Percentiles rank a stretch among this genome's conserved stretches.
phyloP scores from a whole-genome alignment of 2,797 vertebrate genomes.

The Lindbergichthys nudifrons region DNA sequence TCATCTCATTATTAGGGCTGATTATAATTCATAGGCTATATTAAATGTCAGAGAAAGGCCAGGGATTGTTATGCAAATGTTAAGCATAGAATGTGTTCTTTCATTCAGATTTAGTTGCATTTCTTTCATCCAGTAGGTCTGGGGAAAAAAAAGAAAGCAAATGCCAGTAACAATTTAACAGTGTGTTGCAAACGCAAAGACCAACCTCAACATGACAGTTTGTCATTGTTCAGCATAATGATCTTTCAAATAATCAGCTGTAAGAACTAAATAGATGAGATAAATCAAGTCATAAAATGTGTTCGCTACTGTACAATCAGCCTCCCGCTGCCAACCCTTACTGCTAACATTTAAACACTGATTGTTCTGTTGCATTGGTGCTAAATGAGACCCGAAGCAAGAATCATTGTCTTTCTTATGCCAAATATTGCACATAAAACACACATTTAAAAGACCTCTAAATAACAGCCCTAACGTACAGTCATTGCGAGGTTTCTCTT shows the following conservation, averaged over 20 bases:
- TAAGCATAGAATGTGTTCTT: conserved; percentile 78
- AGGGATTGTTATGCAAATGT: conserved; percentile 86
- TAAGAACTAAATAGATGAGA: conserved; percentile 25
- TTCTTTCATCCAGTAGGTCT: conserved; percentile 11
- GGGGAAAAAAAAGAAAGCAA: conserved; percentile 39
- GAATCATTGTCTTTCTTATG: neutral
- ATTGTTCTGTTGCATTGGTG: neutral
- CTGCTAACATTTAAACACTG: conserved; percentile 1
- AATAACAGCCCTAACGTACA: neutral
- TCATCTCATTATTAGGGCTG: conserved; percentile 82
- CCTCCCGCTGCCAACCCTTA: neutral
- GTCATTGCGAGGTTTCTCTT: neutral
- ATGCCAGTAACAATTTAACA: conserved; percentile 48
- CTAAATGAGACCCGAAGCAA: neutral
- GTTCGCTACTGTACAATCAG: conserved; percentile 5
- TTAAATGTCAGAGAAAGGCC: conserved; percentile 87
- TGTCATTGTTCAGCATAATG: conserved; percentile 37
- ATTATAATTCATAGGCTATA: conserved; percentile 84
- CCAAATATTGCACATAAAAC: neutral
- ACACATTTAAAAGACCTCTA: neutral
- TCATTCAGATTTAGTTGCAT: conserved; percentile 61
- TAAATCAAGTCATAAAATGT: conserved; percentile 7
- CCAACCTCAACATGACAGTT: conserved; percentile 1
- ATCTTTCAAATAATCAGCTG: conserved; percentile 40
- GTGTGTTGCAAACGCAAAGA: conserved; percentile 41